Evolutionary conservation across 2,888 invertebrate genomes (phyloP).

Genomic region (Trichacis sp.): DNA sequence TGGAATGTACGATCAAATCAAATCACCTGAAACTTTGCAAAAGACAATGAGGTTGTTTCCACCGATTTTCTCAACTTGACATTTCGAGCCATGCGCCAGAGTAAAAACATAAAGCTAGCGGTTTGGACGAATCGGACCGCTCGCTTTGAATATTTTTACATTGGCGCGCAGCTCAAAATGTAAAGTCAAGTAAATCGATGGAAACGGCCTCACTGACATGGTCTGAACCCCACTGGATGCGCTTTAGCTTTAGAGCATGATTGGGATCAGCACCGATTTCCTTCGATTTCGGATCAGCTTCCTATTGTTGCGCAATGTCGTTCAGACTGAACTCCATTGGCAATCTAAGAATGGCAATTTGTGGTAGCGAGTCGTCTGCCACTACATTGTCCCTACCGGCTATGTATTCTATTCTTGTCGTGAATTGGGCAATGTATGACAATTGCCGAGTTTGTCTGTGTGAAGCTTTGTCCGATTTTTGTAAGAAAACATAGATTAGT

Average conservation of each 20-base stretch:
- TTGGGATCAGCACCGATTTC: not conserved
- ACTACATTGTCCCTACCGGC: constrained; percentile 19
- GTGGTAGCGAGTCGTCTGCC: constrained; percentile 16
- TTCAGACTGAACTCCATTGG: not conserved
- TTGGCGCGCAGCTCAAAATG: no score
- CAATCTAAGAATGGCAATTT: not conserved
- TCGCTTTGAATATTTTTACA: no score
- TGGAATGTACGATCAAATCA: constrained; percentile 34
- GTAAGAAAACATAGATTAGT: constrained; percentile 10
- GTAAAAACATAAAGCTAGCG: no score
- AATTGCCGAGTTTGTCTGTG: constrained; percentile 25
- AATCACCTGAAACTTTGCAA: no score
- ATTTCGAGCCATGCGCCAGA: no score
- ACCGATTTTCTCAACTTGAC: no score
- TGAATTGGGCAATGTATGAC: constrained; percentile 28
- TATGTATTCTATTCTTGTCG: constrained; percentile 28
- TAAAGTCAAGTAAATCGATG: no score
- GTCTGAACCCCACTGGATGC: constrained; percentile 2
- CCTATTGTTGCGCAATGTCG: not conserved
- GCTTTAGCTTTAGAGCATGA: not conserved
- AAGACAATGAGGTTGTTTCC: no score
- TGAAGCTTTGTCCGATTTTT: constrained; percentile 9
- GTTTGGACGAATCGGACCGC: no score
- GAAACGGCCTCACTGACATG: no score
- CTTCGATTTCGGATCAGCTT: no score